A percentile compares a stretch with the other conserved stretches of the same genome.
These are phyloP conservation scores for Branchinecta lynchi DNA, from an alignment of 1,140 invertebrate genomes.

Conservation along the genomic window DNA sequence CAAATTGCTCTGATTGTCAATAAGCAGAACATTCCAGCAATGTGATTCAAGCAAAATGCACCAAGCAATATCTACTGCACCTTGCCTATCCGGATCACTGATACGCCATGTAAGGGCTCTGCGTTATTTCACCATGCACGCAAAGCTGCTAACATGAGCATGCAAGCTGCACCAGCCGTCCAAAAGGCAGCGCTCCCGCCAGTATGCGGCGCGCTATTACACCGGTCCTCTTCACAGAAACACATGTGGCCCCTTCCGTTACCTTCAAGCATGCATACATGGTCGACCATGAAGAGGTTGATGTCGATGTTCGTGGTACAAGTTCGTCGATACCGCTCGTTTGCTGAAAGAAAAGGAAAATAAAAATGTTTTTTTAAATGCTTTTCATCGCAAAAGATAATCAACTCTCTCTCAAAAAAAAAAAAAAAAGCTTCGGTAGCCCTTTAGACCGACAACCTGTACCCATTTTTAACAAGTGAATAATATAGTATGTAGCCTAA, in stretches of 20 bases:
- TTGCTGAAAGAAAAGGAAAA: constrained; percentile 45
- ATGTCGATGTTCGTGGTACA: constrained; percentile 84
- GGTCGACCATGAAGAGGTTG: constrained; percentile 93
- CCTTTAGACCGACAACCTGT: no score
- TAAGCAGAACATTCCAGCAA: no score
- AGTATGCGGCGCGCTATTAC: constrained; percentile 45
- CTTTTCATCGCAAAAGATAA: no score
- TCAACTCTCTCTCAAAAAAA: no score
- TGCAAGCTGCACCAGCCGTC: constrained; percentile 1
- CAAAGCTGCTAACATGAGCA: not conserved
- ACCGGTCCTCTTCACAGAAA: constrained; percentile 93
- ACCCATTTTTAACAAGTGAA: no score
- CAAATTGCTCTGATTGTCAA: no score
- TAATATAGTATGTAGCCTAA: no score
- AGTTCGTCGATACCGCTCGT: constrained; percentile 69
- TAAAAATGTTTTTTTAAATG: constrained; percentile 3
- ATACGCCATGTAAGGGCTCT: no score
- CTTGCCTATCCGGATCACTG: no score
- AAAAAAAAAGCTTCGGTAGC: no score
- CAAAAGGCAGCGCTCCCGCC: not conserved
- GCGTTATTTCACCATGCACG: not conserved
- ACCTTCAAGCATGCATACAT: constrained; percentile 95
- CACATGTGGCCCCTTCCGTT: constrained; percentile 91
- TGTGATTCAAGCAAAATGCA: no score
- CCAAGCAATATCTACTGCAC: no score